A percentile compares a stretch with the other conserved stretches of the same genome.
Evolutionary conservation across 2,113 vertebrate species (phyloP).

Genomic region (Chaetops frenatus): DNA sequence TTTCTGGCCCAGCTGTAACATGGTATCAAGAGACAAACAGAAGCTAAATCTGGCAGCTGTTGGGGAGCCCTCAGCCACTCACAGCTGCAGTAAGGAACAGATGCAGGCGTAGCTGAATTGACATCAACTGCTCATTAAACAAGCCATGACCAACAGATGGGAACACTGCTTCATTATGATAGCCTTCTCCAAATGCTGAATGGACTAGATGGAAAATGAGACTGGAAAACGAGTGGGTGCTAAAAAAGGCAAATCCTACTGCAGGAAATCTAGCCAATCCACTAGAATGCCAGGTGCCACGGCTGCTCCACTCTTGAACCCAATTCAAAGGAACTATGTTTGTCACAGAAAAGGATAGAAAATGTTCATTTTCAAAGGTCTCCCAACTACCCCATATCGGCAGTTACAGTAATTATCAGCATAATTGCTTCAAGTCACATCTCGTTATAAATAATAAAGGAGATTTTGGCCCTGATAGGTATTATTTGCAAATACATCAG

Average conservation of each 20-base stretch:
- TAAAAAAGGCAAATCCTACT: constrained; percentile 9
- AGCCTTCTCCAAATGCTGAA: constrained; percentile 11
- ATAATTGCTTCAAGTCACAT: constrained; percentile 8
- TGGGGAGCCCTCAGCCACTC: neutral
- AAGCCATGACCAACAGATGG: constrained; percentile 33
- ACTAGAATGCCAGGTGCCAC: neutral
- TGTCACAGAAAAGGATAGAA: neutral
- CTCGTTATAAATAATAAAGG: neutral
- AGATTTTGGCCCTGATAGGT: neutral
- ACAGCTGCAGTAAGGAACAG: constrained; percentile 24
- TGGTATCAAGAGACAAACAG: neutral
- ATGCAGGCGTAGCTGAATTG: neutral
- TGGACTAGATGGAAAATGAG: neutral
- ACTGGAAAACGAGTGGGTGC: neutral
- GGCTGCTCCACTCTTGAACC: neutral
- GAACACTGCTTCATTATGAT: neutral
- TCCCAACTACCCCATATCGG: neutral
- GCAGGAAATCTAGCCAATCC: neutral
- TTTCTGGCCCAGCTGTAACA: neutral
- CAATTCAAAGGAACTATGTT: neutral
- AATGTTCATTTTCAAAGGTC: neutral
- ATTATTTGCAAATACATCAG: neutral
- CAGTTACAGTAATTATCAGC: neutral
- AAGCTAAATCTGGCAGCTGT: neutral
- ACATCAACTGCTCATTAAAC: constrained; percentile 6